phyloP scores from a whole-genome alignment of 2,797 vertebrate genomes.

The Tangara arthus region DNA sequence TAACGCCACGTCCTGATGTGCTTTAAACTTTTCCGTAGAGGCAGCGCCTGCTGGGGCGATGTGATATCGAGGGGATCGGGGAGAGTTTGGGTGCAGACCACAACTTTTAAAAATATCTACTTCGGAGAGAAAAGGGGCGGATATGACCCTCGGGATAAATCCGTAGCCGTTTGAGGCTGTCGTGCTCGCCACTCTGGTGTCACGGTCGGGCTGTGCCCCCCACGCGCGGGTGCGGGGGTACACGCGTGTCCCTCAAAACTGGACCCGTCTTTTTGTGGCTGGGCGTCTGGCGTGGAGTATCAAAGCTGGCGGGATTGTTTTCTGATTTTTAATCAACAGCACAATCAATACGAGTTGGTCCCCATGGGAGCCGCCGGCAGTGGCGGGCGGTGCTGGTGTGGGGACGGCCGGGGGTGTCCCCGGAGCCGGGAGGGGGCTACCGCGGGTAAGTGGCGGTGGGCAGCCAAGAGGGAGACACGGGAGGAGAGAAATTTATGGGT shows the following conservation, averaged over 20 bases:
- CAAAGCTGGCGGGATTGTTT: not conserved
- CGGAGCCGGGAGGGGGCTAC: not conserved
- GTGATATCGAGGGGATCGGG: not conserved
- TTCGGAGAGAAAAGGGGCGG: not conserved
- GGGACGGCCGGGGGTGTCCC: not conserved
- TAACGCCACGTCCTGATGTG: not conserved
- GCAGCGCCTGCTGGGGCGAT: not conserved
- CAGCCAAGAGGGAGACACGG: not conserved
- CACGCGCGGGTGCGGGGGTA: not conserved
- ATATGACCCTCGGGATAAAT: not conserved
- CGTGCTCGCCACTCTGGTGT: not conserved
- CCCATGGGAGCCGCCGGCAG: not conserved
- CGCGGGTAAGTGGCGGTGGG: not conserved
- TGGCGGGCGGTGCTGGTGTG: not conserved
- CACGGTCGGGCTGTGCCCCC: not conserved
- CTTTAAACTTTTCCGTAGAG: not conserved
- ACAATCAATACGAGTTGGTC: slow-evolving; percentile 70
- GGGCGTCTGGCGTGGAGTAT: not conserved
- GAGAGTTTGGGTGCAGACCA: not conserved
- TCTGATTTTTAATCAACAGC: slow-evolving; percentile 80
- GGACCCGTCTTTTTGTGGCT: not conserved
- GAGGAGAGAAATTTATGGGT: slow-evolving; percentile 1
- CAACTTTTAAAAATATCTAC: not conserved
- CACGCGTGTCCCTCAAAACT: not conserved
- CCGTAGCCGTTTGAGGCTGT: not conserved